phyloP scores from a whole-genome alignment of 2,797 vertebrate genomes.

The Anguilla marmorata region DNA sequence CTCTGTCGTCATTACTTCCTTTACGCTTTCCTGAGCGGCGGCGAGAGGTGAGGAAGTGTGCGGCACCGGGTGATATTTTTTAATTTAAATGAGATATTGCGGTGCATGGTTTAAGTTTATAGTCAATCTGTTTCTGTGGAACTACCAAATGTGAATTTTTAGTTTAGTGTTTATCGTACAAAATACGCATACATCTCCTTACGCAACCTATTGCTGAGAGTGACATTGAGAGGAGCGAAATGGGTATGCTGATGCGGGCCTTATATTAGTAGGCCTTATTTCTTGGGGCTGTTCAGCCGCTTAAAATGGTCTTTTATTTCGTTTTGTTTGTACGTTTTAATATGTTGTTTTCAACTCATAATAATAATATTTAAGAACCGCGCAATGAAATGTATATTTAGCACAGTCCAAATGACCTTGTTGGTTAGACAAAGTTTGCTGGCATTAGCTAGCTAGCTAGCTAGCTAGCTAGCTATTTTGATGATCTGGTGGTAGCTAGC shows the following conservation, averaged over 20 bases:
- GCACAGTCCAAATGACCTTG: conserved; percentile 67
- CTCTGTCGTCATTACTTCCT: background rate
- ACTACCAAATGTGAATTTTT: background rate
- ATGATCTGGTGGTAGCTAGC: too few species aligned
- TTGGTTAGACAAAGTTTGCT: conserved; percentile 31
- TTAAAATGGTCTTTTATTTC: background rate
- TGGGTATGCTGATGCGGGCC: background rate
- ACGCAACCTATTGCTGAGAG: background rate
- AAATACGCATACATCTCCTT: background rate
- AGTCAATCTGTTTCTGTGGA: background rate
- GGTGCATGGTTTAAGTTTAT: background rate
- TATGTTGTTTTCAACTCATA: background rate
- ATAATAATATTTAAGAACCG: background rate
- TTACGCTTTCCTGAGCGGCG: conserved; percentile 33
- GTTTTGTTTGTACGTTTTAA: background rate
- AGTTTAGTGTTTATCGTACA: background rate
- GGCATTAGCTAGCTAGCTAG: conserved; percentile 3
- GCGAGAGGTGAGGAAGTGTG: conserved; percentile 39
- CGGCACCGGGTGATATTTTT: background rate
- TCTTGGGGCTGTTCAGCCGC: too few species aligned
- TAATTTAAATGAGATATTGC: background rate
- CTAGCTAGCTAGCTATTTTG: conserved; percentile 19
- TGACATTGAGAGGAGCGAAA: conserved; percentile 59
- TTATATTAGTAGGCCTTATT: background rate
- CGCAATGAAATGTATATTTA: background rate